Conservation (phyloP, 2,888 invertebrate species). For the Synergus itoensis region DNA sequence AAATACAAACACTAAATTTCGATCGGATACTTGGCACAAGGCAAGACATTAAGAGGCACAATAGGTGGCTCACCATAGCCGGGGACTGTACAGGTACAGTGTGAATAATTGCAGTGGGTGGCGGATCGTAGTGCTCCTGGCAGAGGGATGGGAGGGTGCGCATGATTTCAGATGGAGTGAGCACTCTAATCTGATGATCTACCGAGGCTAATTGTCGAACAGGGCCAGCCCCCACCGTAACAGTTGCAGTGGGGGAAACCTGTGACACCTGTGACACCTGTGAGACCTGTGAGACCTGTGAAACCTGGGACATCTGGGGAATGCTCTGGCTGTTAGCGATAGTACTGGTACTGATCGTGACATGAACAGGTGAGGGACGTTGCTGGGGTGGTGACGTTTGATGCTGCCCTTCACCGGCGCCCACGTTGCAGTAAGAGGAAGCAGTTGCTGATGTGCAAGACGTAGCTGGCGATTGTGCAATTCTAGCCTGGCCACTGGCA, state of each 20-base stretch:
- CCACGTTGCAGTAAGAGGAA: conserved; percentile 68
- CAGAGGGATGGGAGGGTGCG: conserved; percentile 92
- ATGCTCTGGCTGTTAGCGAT: conserved; percentile 64
- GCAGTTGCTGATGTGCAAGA: conserved; percentile 57
- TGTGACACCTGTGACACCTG: conserved; percentile 63
- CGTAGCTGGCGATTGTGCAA: conserved; percentile 71
- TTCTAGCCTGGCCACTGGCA: conserved; percentile 67
- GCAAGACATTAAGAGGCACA: conserved; percentile 77
- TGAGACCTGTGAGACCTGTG: conserved; percentile 45
- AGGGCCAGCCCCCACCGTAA: conserved; percentile 79
- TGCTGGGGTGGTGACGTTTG: conserved; percentile 70
- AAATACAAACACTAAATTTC: conserved; percentile 61
- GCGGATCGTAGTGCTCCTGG: conserved; percentile 84
- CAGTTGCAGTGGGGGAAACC: conserved; percentile 68
- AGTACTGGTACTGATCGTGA: conserved; percentile 67
- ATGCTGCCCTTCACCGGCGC: conserved; percentile 72
- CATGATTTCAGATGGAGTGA: conserved; percentile 94
- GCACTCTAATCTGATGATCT: conserved; percentile 92
- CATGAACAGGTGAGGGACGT: conserved; percentile 63
- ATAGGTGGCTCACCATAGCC: conserved; percentile 78
- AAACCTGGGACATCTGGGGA: conserved; percentile 59
- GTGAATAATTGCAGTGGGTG: conserved; percentile 80
- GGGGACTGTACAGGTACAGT: conserved; percentile 78
- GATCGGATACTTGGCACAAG: conserved; percentile 72
- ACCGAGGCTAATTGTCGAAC: conserved; percentile 79